Evolutionary conservation across 2,797 vertebrate species (phyloP).

Genomic region (Coranthus polyacanthus): DNA sequence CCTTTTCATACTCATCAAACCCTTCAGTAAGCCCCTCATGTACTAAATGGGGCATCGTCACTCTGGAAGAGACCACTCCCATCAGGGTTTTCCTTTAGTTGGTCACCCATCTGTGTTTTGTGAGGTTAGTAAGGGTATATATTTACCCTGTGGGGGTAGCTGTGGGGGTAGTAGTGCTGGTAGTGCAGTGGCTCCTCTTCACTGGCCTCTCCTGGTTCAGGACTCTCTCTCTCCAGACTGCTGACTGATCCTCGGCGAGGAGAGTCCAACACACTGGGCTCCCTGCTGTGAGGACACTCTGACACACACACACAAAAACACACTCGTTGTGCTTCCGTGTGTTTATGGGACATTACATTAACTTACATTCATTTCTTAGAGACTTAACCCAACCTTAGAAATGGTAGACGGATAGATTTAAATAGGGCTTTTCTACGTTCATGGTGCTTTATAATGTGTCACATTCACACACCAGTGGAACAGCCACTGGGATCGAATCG

Average conservation of each 20-base stretch:
- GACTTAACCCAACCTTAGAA: too few species aligned
- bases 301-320: slow-evolving; percentile 41
- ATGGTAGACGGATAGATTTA: too few species aligned
- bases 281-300: slow-evolving; percentile 65
- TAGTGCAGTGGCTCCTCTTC: slow-evolving; percentile 69
- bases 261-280: slow-evolving; percentile 54
- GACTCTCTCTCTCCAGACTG: slow-evolving; percentile 76
- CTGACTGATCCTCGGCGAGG: slow-evolving; percentile 69
- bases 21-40: too few species aligned
- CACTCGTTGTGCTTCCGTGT: slow-evolving; percentile 1
- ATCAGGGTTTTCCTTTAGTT: background rate
- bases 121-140: slow-evolving; percentile 5
- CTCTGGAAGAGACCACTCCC: background rate
- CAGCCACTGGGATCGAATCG: too few species aligned
- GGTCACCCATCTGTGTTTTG: background rate
- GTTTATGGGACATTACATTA: background rate
- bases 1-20: too few species aligned
- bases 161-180: slow-evolving; percentile 58
- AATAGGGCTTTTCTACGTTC: too few species aligned
- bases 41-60: too few species aligned
- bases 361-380: too few species aligned
- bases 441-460: too few species aligned
- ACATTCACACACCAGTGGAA: too few species aligned
- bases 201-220: slow-evolving; percentile 74
- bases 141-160: slow-evolving; percentile 52